Evolutionary conservation across 2,113 vertebrate genomes (phyloP).

Genomic region (Montifringilla adamsi): DNA sequence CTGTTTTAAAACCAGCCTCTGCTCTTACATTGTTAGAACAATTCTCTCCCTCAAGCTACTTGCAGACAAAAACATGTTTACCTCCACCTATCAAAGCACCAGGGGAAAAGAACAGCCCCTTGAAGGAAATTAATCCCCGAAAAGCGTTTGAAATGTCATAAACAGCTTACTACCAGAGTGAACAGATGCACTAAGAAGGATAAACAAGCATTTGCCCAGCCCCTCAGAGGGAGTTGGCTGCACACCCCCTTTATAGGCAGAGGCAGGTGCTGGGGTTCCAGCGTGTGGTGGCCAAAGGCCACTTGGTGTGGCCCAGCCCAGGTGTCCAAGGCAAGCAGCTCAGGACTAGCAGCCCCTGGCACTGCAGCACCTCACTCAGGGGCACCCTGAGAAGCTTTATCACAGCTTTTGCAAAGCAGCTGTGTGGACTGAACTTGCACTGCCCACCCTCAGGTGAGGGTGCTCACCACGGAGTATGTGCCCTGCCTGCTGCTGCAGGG

Average conservation of each 20-base stretch:
- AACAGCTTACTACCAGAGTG: background rate
- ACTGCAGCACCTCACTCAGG: background rate
- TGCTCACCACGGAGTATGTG: accelerated
- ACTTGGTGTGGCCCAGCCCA: background rate
- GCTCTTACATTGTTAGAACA: background rate
- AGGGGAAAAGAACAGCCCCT: slow-evolving; percentile 9
- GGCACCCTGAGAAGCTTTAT: background rate
- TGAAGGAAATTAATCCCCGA: background rate
- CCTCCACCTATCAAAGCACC: slow-evolving; percentile 31
- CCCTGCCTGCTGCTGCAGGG: background rate
- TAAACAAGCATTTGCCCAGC: background rate
- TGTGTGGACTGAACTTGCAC: background rate
- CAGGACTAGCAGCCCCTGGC: background rate
- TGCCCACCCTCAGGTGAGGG: background rate
- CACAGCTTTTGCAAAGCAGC: background rate
- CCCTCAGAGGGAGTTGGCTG: background rate
- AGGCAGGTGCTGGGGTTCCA: accelerated
- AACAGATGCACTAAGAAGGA: background rate
- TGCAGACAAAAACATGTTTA: slow-evolving; percentile 41
- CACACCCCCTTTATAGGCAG: background rate
- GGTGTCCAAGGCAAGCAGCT: background rate
- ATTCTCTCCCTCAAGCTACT: slow-evolving; percentile 29
- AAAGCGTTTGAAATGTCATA: slow-evolving; percentile 22
- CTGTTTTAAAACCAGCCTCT: background rate
- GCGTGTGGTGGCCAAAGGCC: background rate